phyloP scores from a whole-genome alignment of 2,113 vertebrate genomes.

The Calidris pugnax region DNA sequence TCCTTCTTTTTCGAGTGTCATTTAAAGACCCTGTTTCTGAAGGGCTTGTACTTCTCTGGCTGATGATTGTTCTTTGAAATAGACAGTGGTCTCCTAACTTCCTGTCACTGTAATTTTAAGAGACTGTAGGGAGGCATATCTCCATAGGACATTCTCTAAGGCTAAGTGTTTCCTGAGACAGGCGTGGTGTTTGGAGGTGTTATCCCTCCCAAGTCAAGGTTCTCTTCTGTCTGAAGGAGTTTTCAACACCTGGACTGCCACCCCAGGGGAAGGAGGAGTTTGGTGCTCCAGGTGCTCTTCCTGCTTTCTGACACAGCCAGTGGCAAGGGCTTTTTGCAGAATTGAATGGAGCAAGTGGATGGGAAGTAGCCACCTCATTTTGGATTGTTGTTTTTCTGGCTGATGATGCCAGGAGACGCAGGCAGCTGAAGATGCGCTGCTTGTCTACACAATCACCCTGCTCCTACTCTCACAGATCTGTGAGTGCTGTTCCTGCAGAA shows the following conservation, averaged over 20 bases:
- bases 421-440: background rate
- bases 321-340: background rate
- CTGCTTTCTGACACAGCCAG: background rate
- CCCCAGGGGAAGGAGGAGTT: background rate
- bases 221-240: background rate
- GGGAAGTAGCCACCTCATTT: background rate
- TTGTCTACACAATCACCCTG: background rate
- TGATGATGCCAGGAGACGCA: background rate
- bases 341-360: background rate
- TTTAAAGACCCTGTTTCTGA: background rate
- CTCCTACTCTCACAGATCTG: background rate
- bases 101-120: background rate
- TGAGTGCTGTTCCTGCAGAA: background rate
- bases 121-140: background rate
- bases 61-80: background rate
- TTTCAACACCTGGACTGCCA: background rate
- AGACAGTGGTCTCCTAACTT: background rate
- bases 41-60: background rate
- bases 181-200: background rate
- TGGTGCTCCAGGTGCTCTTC: background rate
- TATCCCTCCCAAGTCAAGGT: background rate
- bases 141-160: background rate
- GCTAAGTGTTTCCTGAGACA: background rate
- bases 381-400: background rate
- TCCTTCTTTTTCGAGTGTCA: background rate